These are phyloP conservation scores for Tenebrio molitor DNA, from an alignment of 1,140 invertebrate species.

Conservation along the genomic window DNA sequence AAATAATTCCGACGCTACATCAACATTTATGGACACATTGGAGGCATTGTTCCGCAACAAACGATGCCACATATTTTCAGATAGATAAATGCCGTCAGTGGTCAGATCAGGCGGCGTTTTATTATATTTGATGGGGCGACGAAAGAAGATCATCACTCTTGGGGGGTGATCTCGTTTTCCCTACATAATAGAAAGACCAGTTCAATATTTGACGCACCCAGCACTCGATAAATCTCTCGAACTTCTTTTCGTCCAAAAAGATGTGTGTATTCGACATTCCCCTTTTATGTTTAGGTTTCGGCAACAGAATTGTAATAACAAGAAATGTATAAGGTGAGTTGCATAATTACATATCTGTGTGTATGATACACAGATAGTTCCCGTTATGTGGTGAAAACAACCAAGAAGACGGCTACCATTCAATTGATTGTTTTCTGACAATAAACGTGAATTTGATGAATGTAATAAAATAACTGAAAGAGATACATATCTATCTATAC, in stretches of 20 bases:
- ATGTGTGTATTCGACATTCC: background rate
- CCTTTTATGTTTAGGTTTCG: no score
- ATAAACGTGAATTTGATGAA: no score
- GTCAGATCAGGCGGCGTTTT: slow-evolving; percentile 44
- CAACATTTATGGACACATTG: slow-evolving; percentile 46
- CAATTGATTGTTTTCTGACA: no score
- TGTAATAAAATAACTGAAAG: no score
- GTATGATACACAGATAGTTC: no score
- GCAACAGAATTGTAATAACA: no score
- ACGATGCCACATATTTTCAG: slow-evolving; percentile 40
- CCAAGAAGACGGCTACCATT: no score
- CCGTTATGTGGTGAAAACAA: no score
- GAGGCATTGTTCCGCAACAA: slow-evolving; percentile 36
- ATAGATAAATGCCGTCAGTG: slow-evolving; percentile 45
- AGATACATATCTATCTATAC: no score
- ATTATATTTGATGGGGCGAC: slow-evolving; percentile 45
- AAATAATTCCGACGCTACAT: slow-evolving; percentile 39
- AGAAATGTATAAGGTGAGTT: no score
- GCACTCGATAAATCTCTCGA: slow-evolving; percentile 19
- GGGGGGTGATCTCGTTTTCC: slow-evolving; percentile 35
- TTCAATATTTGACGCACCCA: slow-evolving; percentile 27
- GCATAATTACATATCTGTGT: no score
- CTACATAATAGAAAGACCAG: slow-evolving; percentile 32
- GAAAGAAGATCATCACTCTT: slow-evolving; percentile 40
- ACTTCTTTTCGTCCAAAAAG: background rate